Percentiles rank a stretch among this genome's conserved stretches.
Evolutionary conservation across 2,888 invertebrate genomes (phyloP).

Genomic region (Ethmia dodecea): DNA sequence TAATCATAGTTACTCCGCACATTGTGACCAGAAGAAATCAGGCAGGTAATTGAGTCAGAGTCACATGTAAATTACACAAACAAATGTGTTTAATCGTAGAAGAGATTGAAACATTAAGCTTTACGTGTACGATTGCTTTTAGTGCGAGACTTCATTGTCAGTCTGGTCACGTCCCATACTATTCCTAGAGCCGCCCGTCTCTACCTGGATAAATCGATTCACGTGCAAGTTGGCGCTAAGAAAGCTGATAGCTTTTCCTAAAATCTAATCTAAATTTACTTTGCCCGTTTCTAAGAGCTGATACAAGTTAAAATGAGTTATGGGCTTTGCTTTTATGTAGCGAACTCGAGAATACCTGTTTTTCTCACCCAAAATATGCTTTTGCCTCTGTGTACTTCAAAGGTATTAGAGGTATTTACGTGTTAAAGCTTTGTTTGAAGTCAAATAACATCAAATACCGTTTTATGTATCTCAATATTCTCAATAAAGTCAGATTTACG

Average conservation of each 20-base stretch:
- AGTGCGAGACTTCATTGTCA: conserved; percentile 31
- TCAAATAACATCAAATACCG: not conserved
- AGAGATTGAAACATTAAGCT: conserved; percentile 25
- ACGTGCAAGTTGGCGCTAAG: conserved; percentile 29
- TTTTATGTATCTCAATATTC: not conserved
- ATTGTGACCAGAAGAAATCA: too few relatives aligned
- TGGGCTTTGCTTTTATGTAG: not conserved
- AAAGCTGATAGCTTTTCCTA: conserved; percentile 25
- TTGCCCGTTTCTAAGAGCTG: not conserved
- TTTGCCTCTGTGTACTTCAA: conserved; percentile 1
- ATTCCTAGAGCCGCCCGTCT: conserved; percentile 35
- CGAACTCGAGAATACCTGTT: not conserved
- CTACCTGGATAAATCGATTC: conserved; percentile 38
- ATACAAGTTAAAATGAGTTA: not conserved
- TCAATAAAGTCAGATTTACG: too few relatives aligned
- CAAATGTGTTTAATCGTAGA: too few relatives aligned
- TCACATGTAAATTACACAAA: too few relatives aligned
- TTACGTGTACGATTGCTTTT: conserved; percentile 43
- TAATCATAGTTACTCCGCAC: too few relatives aligned
- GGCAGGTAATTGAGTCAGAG: too few relatives aligned
- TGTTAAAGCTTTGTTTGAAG: conserved; percentile 1
- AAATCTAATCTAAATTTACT: conserved; percentile 19
- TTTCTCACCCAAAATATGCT: not conserved
- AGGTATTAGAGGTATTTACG: conserved; percentile 1
- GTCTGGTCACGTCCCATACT: conserved; percentile 47